Percentiles rank a stretch among this genome's conserved stretches.
These are phyloP conservation scores for Nephrocerus scutellatus DNA, from an alignment of 2,888 invertebrate species.

Conservation along the genomic window DNA sequence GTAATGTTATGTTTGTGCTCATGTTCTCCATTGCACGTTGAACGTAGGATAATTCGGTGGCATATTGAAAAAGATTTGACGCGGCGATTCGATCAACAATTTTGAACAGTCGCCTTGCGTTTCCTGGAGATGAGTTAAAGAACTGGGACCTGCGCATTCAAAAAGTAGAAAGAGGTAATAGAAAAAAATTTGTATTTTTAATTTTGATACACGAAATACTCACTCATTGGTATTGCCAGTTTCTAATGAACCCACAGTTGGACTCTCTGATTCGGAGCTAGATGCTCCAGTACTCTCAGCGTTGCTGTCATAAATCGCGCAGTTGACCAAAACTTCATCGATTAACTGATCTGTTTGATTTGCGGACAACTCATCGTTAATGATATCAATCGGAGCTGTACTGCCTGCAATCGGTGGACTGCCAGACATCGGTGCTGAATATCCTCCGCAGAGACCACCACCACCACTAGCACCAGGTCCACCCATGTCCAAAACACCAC, in stretches of 20 bases:
- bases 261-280: slow-evolving; percentile 41
- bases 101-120: slow-evolving; percentile 43
- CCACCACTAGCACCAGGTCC: not conserved
- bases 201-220: slow-evolving; percentile 13
- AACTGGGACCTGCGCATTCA: slow-evolving; percentile 25
- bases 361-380: slow-evolving; percentile 17
- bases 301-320: slow-evolving; percentile 45
- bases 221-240: slow-evolving; percentile 13
- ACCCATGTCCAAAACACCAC: slow-evolving; percentile 16
- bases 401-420: slow-evolving; percentile 15
- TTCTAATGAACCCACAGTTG: slow-evolving; percentile 25
- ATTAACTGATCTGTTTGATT: slow-evolving; percentile 18
- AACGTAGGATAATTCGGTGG: slow-evolving; percentile 60
- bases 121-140: slow-evolving; percentile 41
- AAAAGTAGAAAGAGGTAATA: not conserved
- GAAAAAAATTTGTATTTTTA: no score
- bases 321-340: slow-evolving; percentile 24
- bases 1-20: slow-evolving; percentile 62
- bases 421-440: slow-evolving; percentile 2
- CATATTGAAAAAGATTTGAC: slow-evolving; percentile 50
- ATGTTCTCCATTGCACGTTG: slow-evolving; percentile 71
- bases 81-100: slow-evolving; percentile 47
- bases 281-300: slow-evolving; percentile 46
- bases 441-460: not conserved
- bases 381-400: slow-evolving; percentile 17